Conservation (phyloP, 1,140 invertebrate species). For the Medauroidea extradentata region DNA sequence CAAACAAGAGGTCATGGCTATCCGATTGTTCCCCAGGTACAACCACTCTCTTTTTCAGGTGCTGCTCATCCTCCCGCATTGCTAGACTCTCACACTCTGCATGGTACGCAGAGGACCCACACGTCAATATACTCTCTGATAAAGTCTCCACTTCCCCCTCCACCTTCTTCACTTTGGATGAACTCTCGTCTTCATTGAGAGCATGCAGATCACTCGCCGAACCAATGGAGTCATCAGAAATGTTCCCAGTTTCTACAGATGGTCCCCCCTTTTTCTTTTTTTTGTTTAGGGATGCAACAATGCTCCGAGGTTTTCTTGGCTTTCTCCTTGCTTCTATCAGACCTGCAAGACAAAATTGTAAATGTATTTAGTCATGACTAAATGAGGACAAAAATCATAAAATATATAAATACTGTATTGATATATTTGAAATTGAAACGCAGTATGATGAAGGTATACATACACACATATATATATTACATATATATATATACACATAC, state of each 20-base stretch:
- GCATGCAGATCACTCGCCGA: constrained; percentile 67
- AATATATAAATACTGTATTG: no score
- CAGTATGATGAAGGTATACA: no score
- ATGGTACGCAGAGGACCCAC: constrained; percentile 64
- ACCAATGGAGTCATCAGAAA: constrained; percentile 66
- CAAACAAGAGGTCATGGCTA: constrained; percentile 44
- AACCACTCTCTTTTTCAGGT: constrained; percentile 10
- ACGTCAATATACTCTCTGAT: constrained; percentile 61
- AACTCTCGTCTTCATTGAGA: constrained; percentile 50
- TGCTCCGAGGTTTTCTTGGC: no score
- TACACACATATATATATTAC: no score
- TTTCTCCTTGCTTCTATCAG: no score
- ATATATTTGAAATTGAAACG: no score
- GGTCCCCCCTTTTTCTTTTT: no score
- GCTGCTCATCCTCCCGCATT: constrained; percentile 55
- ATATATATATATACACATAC: no score
- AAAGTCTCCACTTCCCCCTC: constrained; percentile 53
- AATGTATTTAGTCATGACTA: no score
- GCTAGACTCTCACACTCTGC: constrained; percentile 66
- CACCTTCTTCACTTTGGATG: constrained; percentile 36
- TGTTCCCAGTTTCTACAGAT: background rate
- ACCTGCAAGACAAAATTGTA: no score
- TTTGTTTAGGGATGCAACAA: no score
- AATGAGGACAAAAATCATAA: no score
- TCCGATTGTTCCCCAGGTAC: constrained; percentile 17